Conservation (phyloP, 2,113 vertebrate genomes). For the Oryzias javanicus region DNA sequence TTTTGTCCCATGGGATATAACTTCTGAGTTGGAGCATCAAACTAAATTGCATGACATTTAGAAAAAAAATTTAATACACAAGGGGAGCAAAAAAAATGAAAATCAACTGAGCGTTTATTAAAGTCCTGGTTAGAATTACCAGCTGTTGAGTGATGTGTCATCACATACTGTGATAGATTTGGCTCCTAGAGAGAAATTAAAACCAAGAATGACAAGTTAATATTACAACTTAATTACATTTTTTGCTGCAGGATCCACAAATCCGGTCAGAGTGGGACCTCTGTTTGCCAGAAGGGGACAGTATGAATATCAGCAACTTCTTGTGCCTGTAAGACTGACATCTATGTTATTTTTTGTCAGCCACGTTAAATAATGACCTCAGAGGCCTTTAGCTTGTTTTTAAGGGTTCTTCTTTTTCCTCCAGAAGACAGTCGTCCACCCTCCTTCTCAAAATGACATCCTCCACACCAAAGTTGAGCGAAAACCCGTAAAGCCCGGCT, state of each 20-base stretch:
- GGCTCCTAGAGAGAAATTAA: too few species aligned
- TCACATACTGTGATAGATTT: too few species aligned
- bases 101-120: too few species aligned
- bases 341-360: background rate
- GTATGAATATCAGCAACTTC: slow-evolving; percentile 7
- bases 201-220: background rate
- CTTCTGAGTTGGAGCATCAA: too few species aligned
- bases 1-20: too few species aligned
- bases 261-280: background rate
- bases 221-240: background rate
- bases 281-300: slow-evolving; percentile 18
- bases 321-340: slow-evolving; percentile 5
- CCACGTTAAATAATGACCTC: background rate
- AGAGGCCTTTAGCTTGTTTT: background rate
- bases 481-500: slow-evolving; percentile 1
- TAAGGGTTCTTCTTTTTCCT: background rate
- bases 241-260: background rate
- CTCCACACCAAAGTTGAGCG: background rate
- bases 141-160: too few species aligned
- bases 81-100: too few species aligned
- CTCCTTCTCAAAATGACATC: background rate
- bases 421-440: background rate
- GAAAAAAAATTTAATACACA: too few species aligned
- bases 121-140: too few species aligned
- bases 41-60: too few species aligned